Base-by-base conservation (phyloP, 2,888 invertebrate species). In the Pelosia muscerda region DNA sequence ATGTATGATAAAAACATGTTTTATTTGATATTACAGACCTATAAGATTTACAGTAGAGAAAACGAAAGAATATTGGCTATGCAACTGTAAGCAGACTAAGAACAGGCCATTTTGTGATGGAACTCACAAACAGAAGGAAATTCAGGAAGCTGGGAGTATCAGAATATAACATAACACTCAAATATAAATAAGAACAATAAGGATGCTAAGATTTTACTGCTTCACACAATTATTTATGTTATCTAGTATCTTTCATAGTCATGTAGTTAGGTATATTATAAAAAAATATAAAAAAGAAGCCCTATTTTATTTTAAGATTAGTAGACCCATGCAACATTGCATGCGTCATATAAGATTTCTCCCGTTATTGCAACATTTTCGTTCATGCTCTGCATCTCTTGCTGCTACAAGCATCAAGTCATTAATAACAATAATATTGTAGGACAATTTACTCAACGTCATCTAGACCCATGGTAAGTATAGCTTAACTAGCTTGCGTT, bases 71-170 rank as follows among this genome's bases (percentile, higher is more conserved):
- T 99, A 99, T 88, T 99, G 98, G 98, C 93, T 99, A n/a, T 99
- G 99, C 89, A 98, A 98, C 88, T 99, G 99, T 88, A 99, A 99
- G 91, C 99, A 99, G 87, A 98, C 99, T 0, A 96, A 96, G 62
- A 97, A 98, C 79, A 95, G 98, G 76, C 99, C 99, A 1, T 99
- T 99, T 90, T 99, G 99, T 93, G 99, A 99, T 94, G 99, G 99
- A 13, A 97, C 98, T 13, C 99, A 99, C 90, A 97, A 97, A 86
- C 95, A 95, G 65, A 95, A 96, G 72, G 96, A 96, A 56, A 96
- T 98, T 63, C 96, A 97, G 86, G 95, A 97, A 85, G 93, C 96
- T 19, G 92, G 95, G 57, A 81, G 85, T 22, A 75, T 91, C 11
- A 86, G 87, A 82, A 86, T 92, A 53, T 91, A 83, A 56, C 13